Conservation (phyloP, 2,113 vertebrate genomes). For the Emydura subglobosa region DNA sequence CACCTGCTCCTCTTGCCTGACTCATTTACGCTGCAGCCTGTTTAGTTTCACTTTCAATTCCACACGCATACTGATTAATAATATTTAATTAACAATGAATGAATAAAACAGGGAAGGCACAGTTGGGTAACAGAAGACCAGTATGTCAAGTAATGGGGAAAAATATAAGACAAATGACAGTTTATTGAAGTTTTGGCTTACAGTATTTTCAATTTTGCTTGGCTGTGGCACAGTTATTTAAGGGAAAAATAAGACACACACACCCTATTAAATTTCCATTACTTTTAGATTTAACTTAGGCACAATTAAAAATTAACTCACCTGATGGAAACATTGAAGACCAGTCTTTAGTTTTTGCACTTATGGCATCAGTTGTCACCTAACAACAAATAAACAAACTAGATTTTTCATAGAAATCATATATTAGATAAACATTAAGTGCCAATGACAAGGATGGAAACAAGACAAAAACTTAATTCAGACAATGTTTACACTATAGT, state of each 20-base stretch:
- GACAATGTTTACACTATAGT: background rate
- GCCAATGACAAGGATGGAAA: background rate
- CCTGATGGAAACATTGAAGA: constrained; percentile 57
- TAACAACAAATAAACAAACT: constrained; percentile 40
- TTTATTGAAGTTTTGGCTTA: background rate
- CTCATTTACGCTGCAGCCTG: background rate
- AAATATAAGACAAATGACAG: background rate
- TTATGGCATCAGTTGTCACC: constrained; percentile 45
- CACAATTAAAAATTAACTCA: constrained; percentile 54
- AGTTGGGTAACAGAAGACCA: background rate
- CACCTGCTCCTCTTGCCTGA: background rate
- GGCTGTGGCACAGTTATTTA: background rate
- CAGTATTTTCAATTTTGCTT: background rate
- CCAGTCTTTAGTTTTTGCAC: constrained; percentile 57
- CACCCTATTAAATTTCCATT: background rate
- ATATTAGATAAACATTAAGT: background rate
- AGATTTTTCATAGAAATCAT: background rate
- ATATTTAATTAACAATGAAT: background rate
- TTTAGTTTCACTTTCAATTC: background rate
- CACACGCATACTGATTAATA: background rate
- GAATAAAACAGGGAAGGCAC: background rate
- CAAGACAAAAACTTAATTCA: background rate
- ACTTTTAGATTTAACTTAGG: rapidly evolving
- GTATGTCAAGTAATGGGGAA: background rate
- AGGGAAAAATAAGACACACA: background rate